Evolutionary conservation across 2,888 invertebrate species (phyloP).

Genomic region (Drosophila nr. perissopoda): DNA sequence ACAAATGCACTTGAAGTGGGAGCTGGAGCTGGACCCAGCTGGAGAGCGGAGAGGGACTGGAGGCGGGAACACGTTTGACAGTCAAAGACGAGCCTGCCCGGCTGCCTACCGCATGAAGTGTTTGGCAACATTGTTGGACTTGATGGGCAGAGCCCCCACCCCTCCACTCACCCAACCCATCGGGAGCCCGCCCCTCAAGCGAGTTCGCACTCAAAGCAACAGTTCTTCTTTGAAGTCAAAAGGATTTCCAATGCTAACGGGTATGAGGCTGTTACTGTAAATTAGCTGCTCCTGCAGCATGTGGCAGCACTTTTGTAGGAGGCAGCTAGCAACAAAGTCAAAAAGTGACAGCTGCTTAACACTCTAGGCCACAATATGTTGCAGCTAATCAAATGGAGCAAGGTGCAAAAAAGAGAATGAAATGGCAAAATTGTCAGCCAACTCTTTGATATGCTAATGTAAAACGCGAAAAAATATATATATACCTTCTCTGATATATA

Average conservation of each 20-base stretch:
- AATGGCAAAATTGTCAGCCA: neutral
- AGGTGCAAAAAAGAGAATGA: neutral
- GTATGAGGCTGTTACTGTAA: conserved; percentile 47
- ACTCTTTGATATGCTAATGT: neutral
- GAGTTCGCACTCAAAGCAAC: conserved; percentile 70
- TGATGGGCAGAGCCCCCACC: neutral
- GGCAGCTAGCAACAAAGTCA: conserved; percentile 31
- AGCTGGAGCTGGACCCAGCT: conserved; percentile 18
- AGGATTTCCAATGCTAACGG: conserved; percentile 47
- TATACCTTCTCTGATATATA: neutral
- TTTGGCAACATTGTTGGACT: conserved; percentile 65
- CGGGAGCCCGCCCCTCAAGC: neutral
- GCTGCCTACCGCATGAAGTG: conserved; percentile 73
- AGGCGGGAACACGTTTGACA: conserved; percentile 59
- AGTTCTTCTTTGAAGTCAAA: conserved; percentile 79
- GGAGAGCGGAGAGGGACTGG: neutral
- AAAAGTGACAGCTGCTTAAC: conserved; percentile 41
- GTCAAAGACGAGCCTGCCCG: conserved; percentile 70
- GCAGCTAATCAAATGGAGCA: conserved; percentile 41
- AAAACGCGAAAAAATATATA: neutral
- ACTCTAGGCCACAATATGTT: conserved; percentile 32
- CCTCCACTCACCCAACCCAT: neutral
- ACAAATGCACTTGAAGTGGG: conserved; percentile 72
- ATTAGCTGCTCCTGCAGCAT: conserved; percentile 62
- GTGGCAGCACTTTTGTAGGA: neutral